Conservation (phyloP, 2,888 invertebrate genomes). For the Nephrotoma guestfalica region DNA sequence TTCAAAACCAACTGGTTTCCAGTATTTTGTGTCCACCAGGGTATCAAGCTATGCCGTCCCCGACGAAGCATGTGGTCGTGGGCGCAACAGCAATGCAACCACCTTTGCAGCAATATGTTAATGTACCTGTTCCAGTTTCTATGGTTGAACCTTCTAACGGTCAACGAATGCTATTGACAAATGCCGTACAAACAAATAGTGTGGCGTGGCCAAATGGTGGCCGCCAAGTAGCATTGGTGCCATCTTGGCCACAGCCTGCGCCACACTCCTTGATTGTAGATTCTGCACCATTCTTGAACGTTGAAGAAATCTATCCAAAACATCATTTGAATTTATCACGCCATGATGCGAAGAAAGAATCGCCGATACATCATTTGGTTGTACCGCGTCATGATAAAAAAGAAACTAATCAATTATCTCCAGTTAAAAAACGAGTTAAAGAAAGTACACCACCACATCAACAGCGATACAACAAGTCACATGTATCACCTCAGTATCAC, state of each 20-base stretch:
- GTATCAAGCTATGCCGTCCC: conserved; percentile 70
- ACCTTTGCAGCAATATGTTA: conserved; percentile 63
- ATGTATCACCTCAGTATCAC: conserved; percentile 32
- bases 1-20: conserved; percentile 86
- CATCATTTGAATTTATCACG: conserved; percentile 45
- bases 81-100: conserved; percentile 36
- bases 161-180: conserved; percentile 60
- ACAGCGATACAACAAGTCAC: conserved; percentile 31
- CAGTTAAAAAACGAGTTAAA: conserved; percentile 93
- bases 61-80: conserved; percentile 38
- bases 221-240: conserved; percentile 68
- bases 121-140: conserved; percentile 57
- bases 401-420: conserved; percentile 79
- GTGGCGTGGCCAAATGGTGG: conserved; percentile 35
- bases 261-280: conserved; percentile 60
- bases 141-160: conserved; percentile 78
- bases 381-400: conserved; percentile 53
- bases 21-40: conserved; percentile 84
- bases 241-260: conserved; percentile 70
- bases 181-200: conserved; percentile 32
- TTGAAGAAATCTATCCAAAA: conserved; percentile 37
- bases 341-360: conserved; percentile 41
- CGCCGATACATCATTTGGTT: conserved; percentile 36
- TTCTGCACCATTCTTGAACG: conserved; percentile 56
- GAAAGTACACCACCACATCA: conserved; percentile 80